phyloP scores from a whole-genome alignment of 2,797 vertebrate genomes.

The Alfaro cultratus region DNA sequence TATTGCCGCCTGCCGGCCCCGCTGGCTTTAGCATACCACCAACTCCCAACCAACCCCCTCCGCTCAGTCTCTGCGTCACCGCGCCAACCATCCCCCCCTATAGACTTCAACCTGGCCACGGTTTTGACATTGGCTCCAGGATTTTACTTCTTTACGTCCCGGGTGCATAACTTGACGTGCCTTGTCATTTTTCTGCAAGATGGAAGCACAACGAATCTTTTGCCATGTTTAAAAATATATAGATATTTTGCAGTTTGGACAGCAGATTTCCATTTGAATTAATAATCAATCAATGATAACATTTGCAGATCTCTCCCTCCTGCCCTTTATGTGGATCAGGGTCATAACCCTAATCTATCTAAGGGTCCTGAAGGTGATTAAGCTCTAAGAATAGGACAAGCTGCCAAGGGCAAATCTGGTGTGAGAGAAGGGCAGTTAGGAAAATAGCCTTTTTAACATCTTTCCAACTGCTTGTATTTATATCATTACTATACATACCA shows the following conservation, averaged over 20 bases:
- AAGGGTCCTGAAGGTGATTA: slow-evolving; percentile 84
- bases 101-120: slow-evolving; percentile 85
- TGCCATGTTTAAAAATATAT: neutral
- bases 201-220: neutral
- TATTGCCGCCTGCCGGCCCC: slow-evolving; percentile 75
- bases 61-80: slow-evolving; percentile 79
- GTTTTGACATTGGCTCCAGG: slow-evolving; percentile 76
- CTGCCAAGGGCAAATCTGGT: slow-evolving; percentile 80
- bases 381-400: slow-evolving; percentile 79
- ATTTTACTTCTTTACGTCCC: slow-evolving; percentile 33
- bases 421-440: slow-evolving; percentile 62
- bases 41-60: slow-evolving; percentile 68
- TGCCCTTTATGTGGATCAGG: slow-evolving; percentile 74
- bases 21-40: slow-evolving; percentile 82
- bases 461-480: neutral
- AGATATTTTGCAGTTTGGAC: slow-evolving; percentile 39
- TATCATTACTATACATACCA: neutral
- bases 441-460: slow-evolving; percentile 16
- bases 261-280: slow-evolving; percentile 81
- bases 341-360: slow-evolving; percentile 89
- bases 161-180: fast-evolving
- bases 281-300: slow-evolving; percentile 88
- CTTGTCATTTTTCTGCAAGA: neutral
- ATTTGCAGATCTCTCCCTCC: slow-evolving; percentile 78
- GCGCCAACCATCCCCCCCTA: slow-evolving; percentile 74